Conservation (phyloP, 2,113 vertebrate genomes). For the Galemys pyrenaicus region DNA sequence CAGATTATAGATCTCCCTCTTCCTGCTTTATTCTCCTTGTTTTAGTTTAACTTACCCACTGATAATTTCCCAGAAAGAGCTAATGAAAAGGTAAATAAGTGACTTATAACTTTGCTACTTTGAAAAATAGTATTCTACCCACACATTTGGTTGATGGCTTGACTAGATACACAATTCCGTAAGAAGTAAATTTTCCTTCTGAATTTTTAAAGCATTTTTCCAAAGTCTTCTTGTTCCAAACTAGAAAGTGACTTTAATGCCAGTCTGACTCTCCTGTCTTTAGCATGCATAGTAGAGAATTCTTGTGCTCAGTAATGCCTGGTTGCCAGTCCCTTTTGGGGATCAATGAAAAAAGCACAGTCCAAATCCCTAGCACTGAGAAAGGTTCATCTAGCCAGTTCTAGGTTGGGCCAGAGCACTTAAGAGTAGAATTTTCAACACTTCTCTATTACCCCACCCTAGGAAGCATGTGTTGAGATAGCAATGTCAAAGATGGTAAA, state of each 20-base stretch:
- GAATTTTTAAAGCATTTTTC: background rate
- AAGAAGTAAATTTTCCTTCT: background rate
- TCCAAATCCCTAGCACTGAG: background rate
- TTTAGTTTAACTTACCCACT: background rate
- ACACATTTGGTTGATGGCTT: background rate
- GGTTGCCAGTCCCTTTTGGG: background rate
- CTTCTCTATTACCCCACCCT: background rate
- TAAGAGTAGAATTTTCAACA: background rate
- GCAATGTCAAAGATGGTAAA: background rate
- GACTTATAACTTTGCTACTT: background rate
- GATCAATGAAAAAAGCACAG: background rate
- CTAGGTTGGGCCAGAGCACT: background rate
- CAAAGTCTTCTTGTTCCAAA: background rate
- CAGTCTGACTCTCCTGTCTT: background rate
- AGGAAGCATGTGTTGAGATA: background rate
- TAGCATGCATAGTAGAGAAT: background rate
- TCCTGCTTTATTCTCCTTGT: background rate
- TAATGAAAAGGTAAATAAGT: background rate
- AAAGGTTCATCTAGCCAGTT: background rate
- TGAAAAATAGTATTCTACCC: background rate
- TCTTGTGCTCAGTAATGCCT: background rate
- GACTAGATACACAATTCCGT: background rate
- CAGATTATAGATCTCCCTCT: background rate
- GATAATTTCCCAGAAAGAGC: constrained; percentile 2
- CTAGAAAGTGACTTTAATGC: background rate